These are phyloP conservation scores for Carabus problematicus DNA, from an alignment of 2,888 invertebrate species.

Conservation along the genomic window DNA sequence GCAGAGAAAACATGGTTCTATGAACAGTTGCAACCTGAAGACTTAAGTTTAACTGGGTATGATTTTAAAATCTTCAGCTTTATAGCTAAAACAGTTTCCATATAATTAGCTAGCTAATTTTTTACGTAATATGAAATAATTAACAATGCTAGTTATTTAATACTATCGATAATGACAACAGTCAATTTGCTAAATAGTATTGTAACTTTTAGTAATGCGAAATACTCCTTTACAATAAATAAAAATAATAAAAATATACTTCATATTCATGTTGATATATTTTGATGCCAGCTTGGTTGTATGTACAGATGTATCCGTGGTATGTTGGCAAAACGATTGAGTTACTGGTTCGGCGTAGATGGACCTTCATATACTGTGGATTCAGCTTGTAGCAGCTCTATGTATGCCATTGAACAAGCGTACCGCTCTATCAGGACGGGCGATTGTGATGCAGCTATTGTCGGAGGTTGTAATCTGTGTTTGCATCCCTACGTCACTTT, in stretches of 20 bases:
- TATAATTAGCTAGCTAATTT: no score
- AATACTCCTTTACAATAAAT: not conserved
- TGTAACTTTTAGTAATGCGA: no score
- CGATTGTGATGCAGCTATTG: conserved; percentile 87
- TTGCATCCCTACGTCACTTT: conserved; percentile 87
- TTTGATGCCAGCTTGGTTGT: conserved; percentile 2
- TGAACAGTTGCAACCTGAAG: conserved; percentile 70
- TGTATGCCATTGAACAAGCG: conserved; percentile 85
- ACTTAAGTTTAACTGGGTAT: conserved; percentile 66
- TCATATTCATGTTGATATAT: not conserved
- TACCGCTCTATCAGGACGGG: conserved; percentile 79
- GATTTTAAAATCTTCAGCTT: conserved; percentile 43
- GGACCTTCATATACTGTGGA: conserved; percentile 91
- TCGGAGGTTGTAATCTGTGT: conserved; percentile 86
- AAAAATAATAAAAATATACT: not conserved
- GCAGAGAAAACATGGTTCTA: conserved; percentile 76
- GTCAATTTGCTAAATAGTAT: no score
- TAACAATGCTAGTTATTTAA: no score
- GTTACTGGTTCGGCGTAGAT: conserved; percentile 85
- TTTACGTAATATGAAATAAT: no score
- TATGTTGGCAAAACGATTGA: conserved; percentile 91
- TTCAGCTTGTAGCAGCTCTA: conserved; percentile 94
- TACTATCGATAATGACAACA: no score
- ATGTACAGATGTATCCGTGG: conserved; percentile 77
- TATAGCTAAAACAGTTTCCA: not conserved